Conservation (phyloP, 2,113 vertebrate species). For the Amphiprion ocellaris region DNA sequence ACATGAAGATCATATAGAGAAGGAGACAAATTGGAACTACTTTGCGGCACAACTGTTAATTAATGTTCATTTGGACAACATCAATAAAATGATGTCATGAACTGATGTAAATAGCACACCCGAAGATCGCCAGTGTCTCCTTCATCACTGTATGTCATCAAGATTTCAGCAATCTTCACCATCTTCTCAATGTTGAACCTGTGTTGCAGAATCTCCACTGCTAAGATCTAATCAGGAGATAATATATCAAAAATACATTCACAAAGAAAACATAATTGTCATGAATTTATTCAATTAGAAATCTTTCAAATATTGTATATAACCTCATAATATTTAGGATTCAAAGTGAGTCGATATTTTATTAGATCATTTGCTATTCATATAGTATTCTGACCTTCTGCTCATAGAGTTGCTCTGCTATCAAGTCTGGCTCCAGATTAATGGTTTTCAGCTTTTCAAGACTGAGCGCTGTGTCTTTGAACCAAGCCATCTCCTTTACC, state of each 20-base stretch:
- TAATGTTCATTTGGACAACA: too few relatives aligned
- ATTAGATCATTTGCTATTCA: background rate
- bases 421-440: conserved; percentile 77
- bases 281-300: background rate
- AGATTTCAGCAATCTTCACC: conserved; percentile 80
- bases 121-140: conserved; percentile 76
- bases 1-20: conserved; percentile 1
- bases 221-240: conserved; percentile 81
- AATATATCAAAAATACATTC: background rate
- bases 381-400: conserved; percentile 85
- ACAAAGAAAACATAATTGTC: background rate
- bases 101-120: conserved; percentile 69
- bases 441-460: conserved; percentile 83
- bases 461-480: conserved; percentile 67
- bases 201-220: conserved; percentile 89
- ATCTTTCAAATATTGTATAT: too few relatives aligned
- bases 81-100: background rate
- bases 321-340: too few relatives aligned
- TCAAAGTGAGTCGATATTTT: background rate
- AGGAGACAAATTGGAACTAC: background rate
- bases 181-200: conserved; percentile 88
- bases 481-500: conserved; percentile 81
- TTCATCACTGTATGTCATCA: conserved; percentile 80
- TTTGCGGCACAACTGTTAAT: background rate
- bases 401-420: conserved; percentile 83